Percentiles rank a stretch among this genome's conserved stretches.
Conservation (phyloP, 2,797 vertebrate species). For the Chelon auratus region DNA sequence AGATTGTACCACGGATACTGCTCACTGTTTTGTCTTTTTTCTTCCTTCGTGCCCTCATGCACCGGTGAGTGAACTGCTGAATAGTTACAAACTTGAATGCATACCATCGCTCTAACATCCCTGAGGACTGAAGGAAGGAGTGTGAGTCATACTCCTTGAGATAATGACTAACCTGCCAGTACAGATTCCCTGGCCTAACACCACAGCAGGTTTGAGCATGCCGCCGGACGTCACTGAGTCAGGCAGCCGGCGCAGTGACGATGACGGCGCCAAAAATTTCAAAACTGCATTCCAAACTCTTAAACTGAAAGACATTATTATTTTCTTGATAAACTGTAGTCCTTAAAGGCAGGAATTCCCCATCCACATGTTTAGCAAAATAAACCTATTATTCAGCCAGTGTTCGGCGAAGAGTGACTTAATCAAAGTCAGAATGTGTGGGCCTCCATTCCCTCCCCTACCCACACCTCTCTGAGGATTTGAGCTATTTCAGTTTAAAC, state of each 20-base stretch:
- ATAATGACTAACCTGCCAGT: constrained; percentile 28
- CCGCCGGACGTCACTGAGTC: constrained; percentile 16
- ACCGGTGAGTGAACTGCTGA: not conserved
- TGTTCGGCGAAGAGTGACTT: constrained; percentile 10
- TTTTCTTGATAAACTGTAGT: no score
- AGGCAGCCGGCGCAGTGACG: constrained; percentile 29
- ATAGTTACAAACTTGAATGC: not conserved
- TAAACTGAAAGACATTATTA: not conserved
- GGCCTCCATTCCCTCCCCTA: constrained; percentile 57
- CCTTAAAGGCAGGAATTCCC: constrained; percentile 5
- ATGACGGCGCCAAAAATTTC: not conserved
- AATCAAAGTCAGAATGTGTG: constrained; percentile 51
- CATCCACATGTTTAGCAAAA: not conserved
- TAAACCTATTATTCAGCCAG: not conserved
- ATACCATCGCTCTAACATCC: constrained; percentile 19
- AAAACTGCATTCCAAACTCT: not conserved
- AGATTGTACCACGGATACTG: constrained; percentile 44
- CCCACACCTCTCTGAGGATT: constrained; percentile 76
- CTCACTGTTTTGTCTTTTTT: constrained; percentile 38
- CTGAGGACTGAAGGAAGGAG: constrained; percentile 38
- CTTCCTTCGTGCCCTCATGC: not conserved
- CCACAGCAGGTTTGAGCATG: constrained; percentile 54
- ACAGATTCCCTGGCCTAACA: constrained; percentile 42
- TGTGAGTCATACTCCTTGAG: constrained; percentile 60
- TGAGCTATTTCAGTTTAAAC: constrained; percentile 70